phyloP scores from a whole-genome alignment of 1,140 invertebrate genomes.

The fruit fly (Drosophila melanogaster) region DNA sequence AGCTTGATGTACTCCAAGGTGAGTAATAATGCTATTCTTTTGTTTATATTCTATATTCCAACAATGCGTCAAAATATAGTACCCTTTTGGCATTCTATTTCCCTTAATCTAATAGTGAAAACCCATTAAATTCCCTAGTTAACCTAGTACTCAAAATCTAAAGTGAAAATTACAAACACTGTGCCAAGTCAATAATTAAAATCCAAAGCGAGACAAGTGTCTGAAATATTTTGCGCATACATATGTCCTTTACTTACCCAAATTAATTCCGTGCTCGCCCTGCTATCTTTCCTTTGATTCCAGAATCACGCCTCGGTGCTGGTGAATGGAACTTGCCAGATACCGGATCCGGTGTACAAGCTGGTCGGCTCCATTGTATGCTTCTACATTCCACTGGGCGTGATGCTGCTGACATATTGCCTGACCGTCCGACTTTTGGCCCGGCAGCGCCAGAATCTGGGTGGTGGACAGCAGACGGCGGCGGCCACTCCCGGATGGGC shows the following conservation, averaged over 20 bases:
- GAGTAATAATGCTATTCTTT: not conserved
- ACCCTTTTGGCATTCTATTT: too few species aligned
- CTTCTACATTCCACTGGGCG: constrained; percentile 97
- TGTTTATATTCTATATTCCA: too few species aligned
- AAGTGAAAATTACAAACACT: not conserved
- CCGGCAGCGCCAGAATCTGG: constrained; percentile 90
- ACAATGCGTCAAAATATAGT: too few species aligned
- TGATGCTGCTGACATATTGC: constrained; percentile 97
- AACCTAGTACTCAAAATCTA: not conserved
- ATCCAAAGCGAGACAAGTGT: not conserved
- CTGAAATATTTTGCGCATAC: not conserved
- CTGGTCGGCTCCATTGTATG: constrained; percentile 96
- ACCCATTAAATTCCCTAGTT: too few species aligned
- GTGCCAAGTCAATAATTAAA: not conserved
- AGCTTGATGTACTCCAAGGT: constrained; percentile 95
- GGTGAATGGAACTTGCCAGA: constrained; percentile 92
- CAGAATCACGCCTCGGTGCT: constrained; percentile 92
- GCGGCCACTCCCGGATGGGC: constrained; percentile 85
- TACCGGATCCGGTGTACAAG: constrained; percentile 95
- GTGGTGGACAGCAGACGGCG: constrained; percentile 84
- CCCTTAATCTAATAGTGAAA: too few species aligned
- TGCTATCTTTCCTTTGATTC: constrained; percentile 59
- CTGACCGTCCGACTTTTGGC: constrained; percentile 94
- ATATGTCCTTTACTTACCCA: constrained; percentile 5
- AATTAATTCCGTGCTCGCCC: constrained; percentile 7